Evolutionary conservation across 2,797 vertebrate species (phyloP), one percentile per base, ranked within the genome.

Genomic region (Spondyliosoma cantharus): DNA sequence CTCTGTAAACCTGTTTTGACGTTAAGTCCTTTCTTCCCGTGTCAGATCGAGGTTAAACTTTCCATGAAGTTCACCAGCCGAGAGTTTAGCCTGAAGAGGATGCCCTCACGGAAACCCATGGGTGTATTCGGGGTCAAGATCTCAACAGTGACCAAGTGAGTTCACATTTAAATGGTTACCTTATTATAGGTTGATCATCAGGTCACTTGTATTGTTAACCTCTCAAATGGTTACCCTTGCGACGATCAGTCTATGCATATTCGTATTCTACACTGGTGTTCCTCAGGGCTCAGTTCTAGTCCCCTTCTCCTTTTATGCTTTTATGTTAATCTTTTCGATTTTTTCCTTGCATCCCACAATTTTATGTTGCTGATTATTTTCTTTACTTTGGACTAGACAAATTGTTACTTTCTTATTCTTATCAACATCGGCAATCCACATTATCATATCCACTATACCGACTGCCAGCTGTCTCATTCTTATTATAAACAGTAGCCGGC

Each of bases 121-220:
- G 98, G 98, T 0, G 98, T 99, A 71, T 99, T 99, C 22, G 98
- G 98, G 52, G 92, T 99, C 86, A 99, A 98, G 94, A 99, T 99
- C 9, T 96, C 96, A 0, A 93, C 97, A 3, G 98, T 99, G 84
- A 99, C 98, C 86, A 99, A 97, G 98, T 99, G 87, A 97, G 97
- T 95, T 46, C 13, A 66, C 25, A 1, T 61, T 56, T 20, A 25
- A 68, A 12, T 24, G 4, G 24, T 15, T 5, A 3, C 6, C n/a
- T 64, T 3, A 25, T 37, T 16, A 29, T 3, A 12, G 56, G 27
- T 25, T 20, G 56, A 56, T 16, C 16, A 19, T 58, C 14, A 13
- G 2, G 4, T 29, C 20, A 67, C 24, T 12, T 49, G 48, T 45
- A 37, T 45, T 43, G 24, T 54, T 69, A 4, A 45, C 48, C 54